A percentile compares a stretch with the other conserved stretches of the same genome.
phyloP scores from a whole-genome alignment of 2,113 vertebrate species.

The Burhinus bistriatus region DNA sequence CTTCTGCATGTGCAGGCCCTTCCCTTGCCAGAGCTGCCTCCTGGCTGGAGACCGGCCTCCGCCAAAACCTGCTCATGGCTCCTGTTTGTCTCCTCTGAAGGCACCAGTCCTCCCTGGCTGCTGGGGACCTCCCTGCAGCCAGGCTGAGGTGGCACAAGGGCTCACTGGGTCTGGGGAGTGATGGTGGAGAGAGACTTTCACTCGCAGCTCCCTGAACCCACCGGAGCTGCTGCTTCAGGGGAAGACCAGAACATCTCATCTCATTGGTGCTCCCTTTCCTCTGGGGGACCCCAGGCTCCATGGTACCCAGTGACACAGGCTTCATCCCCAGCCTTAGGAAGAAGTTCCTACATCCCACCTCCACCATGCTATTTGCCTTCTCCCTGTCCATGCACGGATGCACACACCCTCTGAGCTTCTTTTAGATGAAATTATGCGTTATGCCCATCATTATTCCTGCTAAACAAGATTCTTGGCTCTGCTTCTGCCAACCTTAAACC shows the following conservation, averaged over 20 bases:
- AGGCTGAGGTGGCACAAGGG: not conserved
- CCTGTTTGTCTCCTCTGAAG: accelerated
- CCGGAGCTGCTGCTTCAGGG: not conserved
- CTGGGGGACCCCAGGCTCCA: accelerated
- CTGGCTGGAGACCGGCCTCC: not conserved
- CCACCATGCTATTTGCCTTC: accelerated
- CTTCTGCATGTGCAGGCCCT: not conserved
- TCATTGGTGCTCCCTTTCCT: not conserved
- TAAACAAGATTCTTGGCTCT: not conserved
- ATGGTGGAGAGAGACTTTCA: not conserved
- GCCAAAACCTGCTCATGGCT: not conserved
- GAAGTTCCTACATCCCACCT: not conserved
- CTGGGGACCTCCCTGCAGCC: not conserved
- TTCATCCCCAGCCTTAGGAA: not conserved
- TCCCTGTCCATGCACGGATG: accelerated
- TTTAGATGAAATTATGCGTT: not conserved
- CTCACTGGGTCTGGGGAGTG: not conserved
- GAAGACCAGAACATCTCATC: not conserved
- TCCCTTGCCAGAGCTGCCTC: accelerated
- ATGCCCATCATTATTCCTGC: not conserved
- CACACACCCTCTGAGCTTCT: not conserved
- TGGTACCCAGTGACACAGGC: not conserved
- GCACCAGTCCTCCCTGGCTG: not conserved
- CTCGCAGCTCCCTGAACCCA: accelerated
- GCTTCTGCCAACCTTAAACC: not conserved